A percentile compares a stretch with the other conserved stretches of the same genome.
Evolutionary conservation across 2,888 invertebrate species (phyloP).

Genomic region (Ypsolopha scabrella): DNA sequence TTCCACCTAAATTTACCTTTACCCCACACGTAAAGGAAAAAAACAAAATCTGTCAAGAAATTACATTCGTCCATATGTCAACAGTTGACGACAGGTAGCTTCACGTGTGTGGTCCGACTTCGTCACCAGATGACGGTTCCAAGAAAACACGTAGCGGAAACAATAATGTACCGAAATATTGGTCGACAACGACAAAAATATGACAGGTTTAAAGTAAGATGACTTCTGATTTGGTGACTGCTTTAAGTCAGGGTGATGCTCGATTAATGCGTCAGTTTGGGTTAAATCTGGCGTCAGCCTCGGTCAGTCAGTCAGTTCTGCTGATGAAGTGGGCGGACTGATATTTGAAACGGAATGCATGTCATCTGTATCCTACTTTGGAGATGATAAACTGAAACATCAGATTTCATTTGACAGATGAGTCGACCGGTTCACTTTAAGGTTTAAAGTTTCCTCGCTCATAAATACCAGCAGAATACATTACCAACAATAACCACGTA

Average conservation of each 20-base stretch:
- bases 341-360: too few relatives aligned
- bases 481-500: background rate
- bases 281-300: too few relatives aligned
- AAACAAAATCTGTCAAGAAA: background rate
- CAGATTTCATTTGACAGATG: too few relatives aligned
- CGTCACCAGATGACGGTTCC: background rate
- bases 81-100: conserved; percentile 6
- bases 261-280: background rate
- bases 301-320: too few relatives aligned
- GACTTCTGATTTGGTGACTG: background rate
- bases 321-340: too few relatives aligned
- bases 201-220: conserved; percentile 1
- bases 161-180: conserved; percentile 4
- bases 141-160: conserved; percentile 1
- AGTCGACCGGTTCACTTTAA: too few relatives aligned
- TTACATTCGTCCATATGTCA: conserved; percentile 14
- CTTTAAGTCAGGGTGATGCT: background rate
- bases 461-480: background rate
- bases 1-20: conserved; percentile 1
- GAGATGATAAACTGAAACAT: too few relatives aligned
- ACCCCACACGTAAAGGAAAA: conserved; percentile 1
- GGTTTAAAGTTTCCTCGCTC: too few relatives aligned
- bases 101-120: background rate
- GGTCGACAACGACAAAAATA: conserved; percentile 1
- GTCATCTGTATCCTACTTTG: too few relatives aligned